A percentile compares a stretch with the other conserved stretches of the same genome.
Evolutionary conservation across 2,797 vertebrate genomes (phyloP).

Genomic region (Furcifer pardalis): DNA sequence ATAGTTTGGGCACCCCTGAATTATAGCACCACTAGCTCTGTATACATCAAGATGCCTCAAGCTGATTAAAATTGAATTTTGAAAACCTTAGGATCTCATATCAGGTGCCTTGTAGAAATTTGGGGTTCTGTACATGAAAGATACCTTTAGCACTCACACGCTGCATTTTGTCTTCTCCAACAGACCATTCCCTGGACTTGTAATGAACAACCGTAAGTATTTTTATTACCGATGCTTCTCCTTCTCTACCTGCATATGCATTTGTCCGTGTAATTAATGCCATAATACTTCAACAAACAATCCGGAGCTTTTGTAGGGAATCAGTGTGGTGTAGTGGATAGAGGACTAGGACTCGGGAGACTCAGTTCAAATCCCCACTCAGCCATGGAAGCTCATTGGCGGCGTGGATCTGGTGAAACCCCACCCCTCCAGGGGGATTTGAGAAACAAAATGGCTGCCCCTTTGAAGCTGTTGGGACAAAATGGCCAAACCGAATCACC

Average conservation of each 20-base stretch:
- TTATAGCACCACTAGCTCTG: not conserved
- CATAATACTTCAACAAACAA: not conserved
- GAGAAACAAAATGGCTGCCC: no score
- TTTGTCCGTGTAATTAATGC: not conserved
- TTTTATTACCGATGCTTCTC: not conserved
- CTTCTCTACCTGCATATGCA: not conserved
- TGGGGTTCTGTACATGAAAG: not conserved
- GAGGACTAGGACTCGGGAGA: no score
- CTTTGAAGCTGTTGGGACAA: no score
- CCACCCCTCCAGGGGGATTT: no score
- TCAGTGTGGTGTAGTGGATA: no score
- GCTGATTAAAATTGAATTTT: not conserved
- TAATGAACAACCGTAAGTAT: slow-evolving; percentile 82
- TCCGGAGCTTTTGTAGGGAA: no score
- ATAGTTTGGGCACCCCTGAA: no score
- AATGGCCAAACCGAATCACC: no score
- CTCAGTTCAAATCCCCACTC: no score
- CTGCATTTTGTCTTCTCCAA: not conserved
- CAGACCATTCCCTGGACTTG: slow-evolving; percentile 82
- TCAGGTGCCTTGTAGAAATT: not conserved
- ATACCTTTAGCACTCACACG: not conserved
- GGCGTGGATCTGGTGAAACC: no score
- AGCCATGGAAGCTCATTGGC: no score
- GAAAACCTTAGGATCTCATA: not conserved
- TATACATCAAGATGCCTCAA: not conserved